Conservation (phyloP, 1,140 invertebrate species). For the Brachionus paranguensis region DNA sequence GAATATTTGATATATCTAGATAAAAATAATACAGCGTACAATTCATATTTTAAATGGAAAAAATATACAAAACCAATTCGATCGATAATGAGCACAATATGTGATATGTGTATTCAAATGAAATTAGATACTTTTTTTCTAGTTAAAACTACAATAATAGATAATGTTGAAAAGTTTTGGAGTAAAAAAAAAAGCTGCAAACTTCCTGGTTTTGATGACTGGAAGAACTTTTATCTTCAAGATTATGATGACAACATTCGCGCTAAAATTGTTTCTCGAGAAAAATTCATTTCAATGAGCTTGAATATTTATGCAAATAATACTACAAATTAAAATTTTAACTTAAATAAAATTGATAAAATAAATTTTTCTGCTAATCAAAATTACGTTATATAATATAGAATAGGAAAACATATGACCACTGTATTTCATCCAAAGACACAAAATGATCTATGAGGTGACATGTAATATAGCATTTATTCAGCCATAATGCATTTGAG, state of each 20-base stretch:
- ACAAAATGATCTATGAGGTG: too few relatives aligned
- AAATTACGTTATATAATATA: too few relatives aligned
- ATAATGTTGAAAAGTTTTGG: neutral
- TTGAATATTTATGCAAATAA: neutral
- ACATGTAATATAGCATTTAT: too few relatives aligned
- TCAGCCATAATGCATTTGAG: too few relatives aligned
- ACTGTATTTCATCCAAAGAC: too few relatives aligned
- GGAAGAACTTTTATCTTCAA: neutral
- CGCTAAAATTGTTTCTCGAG: neutral
- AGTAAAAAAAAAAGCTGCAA: neutral
- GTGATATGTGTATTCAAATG: slow-evolving; percentile 1
- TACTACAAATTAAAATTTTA: neutral
- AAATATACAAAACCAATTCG: neutral
- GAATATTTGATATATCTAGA: neutral
- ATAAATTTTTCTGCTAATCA: too few relatives aligned
- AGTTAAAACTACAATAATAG: neutral
- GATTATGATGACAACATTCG: neutral
- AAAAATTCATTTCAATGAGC: neutral
- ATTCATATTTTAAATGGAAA: slow-evolving; percentile 32
- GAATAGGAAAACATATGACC: too few relatives aligned
- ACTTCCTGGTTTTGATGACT: neutral
- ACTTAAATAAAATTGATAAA: neutral
- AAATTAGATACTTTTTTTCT: neutral
- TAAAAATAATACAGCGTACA: neutral
- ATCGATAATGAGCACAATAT: neutral